Base-by-base conservation (phyloP, 2,797 vertebrate genomes). In the Anguilla anguilla region DNA sequence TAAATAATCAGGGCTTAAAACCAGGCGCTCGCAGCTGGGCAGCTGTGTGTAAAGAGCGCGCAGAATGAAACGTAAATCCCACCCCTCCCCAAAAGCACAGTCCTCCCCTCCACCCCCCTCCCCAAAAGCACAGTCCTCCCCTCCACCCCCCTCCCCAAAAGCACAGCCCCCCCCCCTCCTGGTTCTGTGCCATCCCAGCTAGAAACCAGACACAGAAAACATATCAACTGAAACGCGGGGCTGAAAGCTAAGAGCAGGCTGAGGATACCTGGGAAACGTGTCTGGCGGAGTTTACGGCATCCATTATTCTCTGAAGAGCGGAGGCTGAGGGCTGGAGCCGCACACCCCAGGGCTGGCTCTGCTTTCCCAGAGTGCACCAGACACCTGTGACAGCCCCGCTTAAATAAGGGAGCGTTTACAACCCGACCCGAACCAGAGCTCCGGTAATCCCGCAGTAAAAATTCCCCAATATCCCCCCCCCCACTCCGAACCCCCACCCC, bases 341-440 rank as follows among this genome's bases (percentile, higher is more conserved):
- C 3, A n/a, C 61, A 25, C 25, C 61, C 35, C 61, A 6, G 22
- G 2, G 61, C 22, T n/a, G 61, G 25, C 5, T 67, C 61, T 25
- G n/a, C 61, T 25, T 22, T 67, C 61, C 25, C 22, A 2, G 25
- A 1, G 61, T 22, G 61, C 92, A 94, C 93, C 93, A 92, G 92
- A 92, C 92, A 93, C 92, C 91, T 90, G 92, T 91, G 91, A 91
- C 92, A 91, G 89, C 61, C 1, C 61, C 88, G 89, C 92, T 95
- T 92, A 94, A 93, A 94, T 89, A 91, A 87, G 87, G 87, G 59
- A 89, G 92, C 93, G 96, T 95, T 95, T 95, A 96, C 91, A 87
- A 91, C 86, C 64, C 90, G 89, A 92, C 59, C 92, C 93, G 93
- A 95, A 94, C 94, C 89, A 87, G 92, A 93, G 92, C 87, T 89